Conservation (phyloP, 2,113 vertebrate genomes). For the Ellobius talpinus region DNA sequence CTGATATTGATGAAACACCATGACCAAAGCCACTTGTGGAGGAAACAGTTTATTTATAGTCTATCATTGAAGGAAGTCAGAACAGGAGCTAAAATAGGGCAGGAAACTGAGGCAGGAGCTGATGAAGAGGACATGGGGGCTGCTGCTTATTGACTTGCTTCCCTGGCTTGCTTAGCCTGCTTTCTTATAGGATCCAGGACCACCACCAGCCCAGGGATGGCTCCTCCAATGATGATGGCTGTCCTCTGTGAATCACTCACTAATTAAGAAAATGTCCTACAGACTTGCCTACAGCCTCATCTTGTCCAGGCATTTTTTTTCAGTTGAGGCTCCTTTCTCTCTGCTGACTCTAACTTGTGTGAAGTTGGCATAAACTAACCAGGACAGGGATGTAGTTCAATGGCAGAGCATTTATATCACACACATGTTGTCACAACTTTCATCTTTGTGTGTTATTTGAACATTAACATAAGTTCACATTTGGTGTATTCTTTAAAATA, state of each 20-base stretch:
- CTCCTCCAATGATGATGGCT: background rate
- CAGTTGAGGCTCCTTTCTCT: background rate
- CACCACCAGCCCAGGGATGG: background rate
- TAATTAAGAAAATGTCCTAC: background rate
- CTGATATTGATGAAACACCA: background rate
- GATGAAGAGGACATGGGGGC: too few species aligned
- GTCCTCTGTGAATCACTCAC: background rate
- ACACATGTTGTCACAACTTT: background rate
- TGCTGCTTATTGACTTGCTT: background rate
- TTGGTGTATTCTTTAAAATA: conserved; percentile 16
- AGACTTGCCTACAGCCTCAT: background rate
- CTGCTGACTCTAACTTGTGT: background rate
- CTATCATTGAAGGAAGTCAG: background rate
- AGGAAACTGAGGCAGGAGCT: background rate
- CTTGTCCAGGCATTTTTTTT: background rate
- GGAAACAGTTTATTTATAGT: background rate
- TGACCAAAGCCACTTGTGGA: background rate
- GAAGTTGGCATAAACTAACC: background rate
- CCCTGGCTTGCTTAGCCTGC: background rate
- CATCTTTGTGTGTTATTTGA: conserved; percentile 13
- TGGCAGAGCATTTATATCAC: background rate
- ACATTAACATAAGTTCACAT: background rate
- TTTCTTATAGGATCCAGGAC: background rate
- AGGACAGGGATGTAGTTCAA: background rate
- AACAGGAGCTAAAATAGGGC: background rate